Base-by-base conservation (phyloP, 2,113 vertebrate genomes). In the Fulmarus glacialis region DNA sequence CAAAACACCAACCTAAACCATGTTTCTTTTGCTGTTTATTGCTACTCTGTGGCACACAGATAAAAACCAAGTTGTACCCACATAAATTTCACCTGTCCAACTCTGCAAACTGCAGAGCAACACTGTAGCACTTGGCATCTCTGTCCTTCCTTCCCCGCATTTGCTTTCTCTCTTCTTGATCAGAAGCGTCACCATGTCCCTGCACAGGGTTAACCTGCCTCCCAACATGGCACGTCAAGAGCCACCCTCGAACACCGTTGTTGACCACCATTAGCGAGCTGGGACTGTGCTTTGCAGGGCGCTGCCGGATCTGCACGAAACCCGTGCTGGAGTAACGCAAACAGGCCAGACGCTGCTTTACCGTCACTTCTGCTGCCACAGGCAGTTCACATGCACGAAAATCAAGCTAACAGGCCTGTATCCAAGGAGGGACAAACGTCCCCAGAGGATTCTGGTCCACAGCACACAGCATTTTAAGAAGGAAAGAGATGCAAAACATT, bases 211-310 rank as follows among this genome's bases (percentile, higher is more conserved):
- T 59, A 66, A 45, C 24, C 15, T 56, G 29, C 45, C 45, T 40
- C 47, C 34, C 60, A 40, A 1, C 4, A 9, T 0, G 1, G 45
- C 55, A 58, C 45, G 10, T 34, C 22, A 16, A 47, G 40, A 74
- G 60, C 45, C 71, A 36, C 73, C 53, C 70, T 23, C 6, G 5
- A 34, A 34, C 42, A 58, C 43, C 42, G 3, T 1, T 13, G 48
- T n/a, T 8, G 8, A 73, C 12, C 56, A 32, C 36, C 45, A 19
- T 27, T 4, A 36, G 27, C 8, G 26, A 72, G 48, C 56, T 4
- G 1, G 52, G 59, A 3, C 48, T 19, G 10, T 3, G 13, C 64
- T 75, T 40, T n/a, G 23, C 55, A 62, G 45, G 38, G 27, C 24
- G 4, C 32, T 6, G 14, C 58, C 29, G 43, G 56, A 59, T 27